These are phyloP conservation scores for Cheilosia vulpina DNA, from an alignment of 2,888 invertebrate species.

Conservation along the genomic window DNA sequence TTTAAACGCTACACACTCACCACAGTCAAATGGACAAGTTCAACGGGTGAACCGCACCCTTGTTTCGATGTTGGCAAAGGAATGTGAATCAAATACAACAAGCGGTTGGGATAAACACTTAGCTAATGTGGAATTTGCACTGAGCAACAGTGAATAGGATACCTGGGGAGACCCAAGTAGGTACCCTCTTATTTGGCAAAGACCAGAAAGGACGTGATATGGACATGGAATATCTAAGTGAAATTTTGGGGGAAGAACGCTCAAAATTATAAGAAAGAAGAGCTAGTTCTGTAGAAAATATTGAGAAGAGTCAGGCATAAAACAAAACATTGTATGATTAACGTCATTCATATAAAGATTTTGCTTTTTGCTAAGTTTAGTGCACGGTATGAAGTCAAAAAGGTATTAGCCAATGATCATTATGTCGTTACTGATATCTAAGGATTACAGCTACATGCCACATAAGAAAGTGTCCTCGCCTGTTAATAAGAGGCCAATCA, in stretches of 20 bases:
- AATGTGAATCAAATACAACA: too few species aligned
- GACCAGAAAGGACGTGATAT: not conserved
- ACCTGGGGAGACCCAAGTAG: not conserved
- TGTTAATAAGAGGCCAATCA: not conserved
- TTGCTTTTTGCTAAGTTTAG: constrained; percentile 76
- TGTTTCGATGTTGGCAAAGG: too few species aligned
- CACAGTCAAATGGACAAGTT: too few species aligned
- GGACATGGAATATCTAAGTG: too few species aligned
- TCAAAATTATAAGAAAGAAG: not conserved
- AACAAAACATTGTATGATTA: constrained; percentile 32
- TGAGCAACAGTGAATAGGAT: not conserved
- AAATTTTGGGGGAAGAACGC: not conserved
- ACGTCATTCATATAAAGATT: constrained; percentile 73
- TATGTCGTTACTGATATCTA: constrained; percentile 70
- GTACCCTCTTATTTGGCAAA: not conserved
- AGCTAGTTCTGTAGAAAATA: not conserved
- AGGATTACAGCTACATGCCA: constrained; percentile 20
- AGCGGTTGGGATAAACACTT: too few species aligned
- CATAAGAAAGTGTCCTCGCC: constrained; percentile 14
- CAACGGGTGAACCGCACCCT: too few species aligned
- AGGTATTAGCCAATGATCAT: constrained; percentile 75
- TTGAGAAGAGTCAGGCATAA: constrained; percentile 42
- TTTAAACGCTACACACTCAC: too few species aligned
- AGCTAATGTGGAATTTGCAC: too few species aligned
- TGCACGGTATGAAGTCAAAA: constrained; percentile 76